These are phyloP conservation scores for Kryptopterus vitreolus DNA, from an alignment of 2,797 vertebrate species.

Conservation along the genomic window DNA sequence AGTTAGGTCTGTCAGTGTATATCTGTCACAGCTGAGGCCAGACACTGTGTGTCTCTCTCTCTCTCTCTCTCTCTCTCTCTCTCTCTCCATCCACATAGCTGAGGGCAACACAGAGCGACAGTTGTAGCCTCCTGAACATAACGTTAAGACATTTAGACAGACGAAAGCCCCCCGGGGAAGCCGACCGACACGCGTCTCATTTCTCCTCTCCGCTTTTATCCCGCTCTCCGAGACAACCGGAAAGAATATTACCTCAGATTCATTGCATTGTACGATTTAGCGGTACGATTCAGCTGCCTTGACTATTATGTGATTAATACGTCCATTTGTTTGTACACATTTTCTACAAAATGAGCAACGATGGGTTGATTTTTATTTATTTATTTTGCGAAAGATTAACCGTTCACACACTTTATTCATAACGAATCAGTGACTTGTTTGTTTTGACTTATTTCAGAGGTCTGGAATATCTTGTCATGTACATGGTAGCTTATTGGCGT, in stretches of 20 bases:
- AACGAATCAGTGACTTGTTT: background rate
- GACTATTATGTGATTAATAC: background rate
- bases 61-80: too few relatives aligned
- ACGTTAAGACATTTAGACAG: slow-evolving; percentile 62
- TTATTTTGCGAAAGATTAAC: background rate
- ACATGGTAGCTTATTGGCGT: too few relatives aligned
- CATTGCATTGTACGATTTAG: slow-evolving; percentile 44
- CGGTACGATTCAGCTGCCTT: background rate
- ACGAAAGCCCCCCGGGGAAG: slow-evolving; percentile 51
- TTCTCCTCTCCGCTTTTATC: slow-evolving; percentile 47
- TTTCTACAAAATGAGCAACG: background rate
- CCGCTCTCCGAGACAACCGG: slow-evolving; percentile 20
- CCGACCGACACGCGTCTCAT: slow-evolving; percentile 37
- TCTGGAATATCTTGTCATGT: background rate
- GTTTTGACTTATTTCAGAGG: background rate
- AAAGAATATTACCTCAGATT: slow-evolving; percentile 63
- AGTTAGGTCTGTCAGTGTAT: slow-evolving; percentile 56
- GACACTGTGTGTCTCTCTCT: slow-evolving; percentile 42
- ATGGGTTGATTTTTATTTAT: background rate
- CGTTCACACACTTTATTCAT: background rate
- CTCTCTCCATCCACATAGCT: slow-evolving; percentile 51
- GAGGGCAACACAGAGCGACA: slow-evolving; percentile 55
- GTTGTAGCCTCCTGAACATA: slow-evolving; percentile 50
- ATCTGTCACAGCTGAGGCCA: slow-evolving; percentile 54
- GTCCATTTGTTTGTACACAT: background rate